A percentile compares a stretch with the other conserved stretches of the same genome.
Conservation (phyloP, 2,113 vertebrate species). For the Stegostoma tigrinum region DNA sequence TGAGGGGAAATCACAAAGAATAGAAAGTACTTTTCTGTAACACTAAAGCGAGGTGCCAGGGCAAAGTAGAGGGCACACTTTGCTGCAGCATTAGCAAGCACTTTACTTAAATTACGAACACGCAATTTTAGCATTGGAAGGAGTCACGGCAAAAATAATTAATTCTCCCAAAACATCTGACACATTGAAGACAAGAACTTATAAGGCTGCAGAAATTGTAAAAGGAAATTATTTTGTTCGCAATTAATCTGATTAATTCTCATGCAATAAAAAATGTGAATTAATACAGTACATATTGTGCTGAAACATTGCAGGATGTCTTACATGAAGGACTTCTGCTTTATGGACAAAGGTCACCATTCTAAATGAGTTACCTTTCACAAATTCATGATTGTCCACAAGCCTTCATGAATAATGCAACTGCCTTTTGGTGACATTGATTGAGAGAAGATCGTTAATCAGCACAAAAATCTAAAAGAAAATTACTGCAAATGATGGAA, state of each 20-base stretch:
- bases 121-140: background rate
- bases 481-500: too few relatives aligned
- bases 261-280: too few relatives aligned
- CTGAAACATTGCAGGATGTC: background rate
- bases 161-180: background rate
- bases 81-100: background rate
- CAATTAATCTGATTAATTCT: background rate
- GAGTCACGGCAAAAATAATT: background rate
- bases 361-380: background rate
- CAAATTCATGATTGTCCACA: background rate
- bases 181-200: background rate
- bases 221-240: background rate
- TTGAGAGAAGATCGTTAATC: background rate
- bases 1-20: background rate
- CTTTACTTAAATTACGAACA: background rate
- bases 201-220: background rate
- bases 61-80: background rate
- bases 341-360: background rate
- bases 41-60: background rate
- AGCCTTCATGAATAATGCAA: background rate
- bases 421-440: background rate
- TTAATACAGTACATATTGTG: background rate
- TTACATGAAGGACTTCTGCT: background rate
- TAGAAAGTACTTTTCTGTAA: background rate
- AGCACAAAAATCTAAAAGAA: background rate